A percentile compares a stretch with the other conserved stretches of the same genome.
These are phyloP conservation scores for Manacus vitellinus DNA, from an alignment of 2,113 vertebrate genomes.

Conservation along the genomic window DNA sequence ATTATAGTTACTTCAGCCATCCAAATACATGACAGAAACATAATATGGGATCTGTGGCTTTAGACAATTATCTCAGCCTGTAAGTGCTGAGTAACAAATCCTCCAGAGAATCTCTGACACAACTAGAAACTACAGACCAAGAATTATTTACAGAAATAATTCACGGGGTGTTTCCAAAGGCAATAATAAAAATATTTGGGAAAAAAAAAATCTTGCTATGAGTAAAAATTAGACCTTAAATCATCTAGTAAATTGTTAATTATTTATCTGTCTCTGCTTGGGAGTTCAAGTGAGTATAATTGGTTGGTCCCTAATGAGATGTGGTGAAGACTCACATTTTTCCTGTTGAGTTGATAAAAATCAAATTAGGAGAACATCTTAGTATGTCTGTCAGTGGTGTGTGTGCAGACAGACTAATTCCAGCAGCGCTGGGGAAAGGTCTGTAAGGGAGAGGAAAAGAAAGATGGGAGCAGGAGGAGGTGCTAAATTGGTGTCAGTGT, in stretches of 20 bases:
- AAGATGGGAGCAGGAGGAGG: neutral
- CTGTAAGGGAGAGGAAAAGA: neutral
- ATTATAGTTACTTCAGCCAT: neutral
- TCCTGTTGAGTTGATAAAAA: neutral
- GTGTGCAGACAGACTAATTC: neutral
- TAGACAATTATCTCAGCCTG: neutral
- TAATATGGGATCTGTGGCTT: neutral
- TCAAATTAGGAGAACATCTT: neutral
- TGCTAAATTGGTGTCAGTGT: neutral
- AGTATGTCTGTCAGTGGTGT: neutral
- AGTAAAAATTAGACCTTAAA: neutral
- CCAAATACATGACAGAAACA: neutral
- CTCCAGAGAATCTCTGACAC: neutral
- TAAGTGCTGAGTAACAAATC: neutral
- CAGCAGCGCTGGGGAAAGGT: neutral
- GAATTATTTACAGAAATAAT: neutral
- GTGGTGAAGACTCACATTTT: neutral
- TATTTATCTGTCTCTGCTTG: neutral
- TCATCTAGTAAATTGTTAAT: neutral
- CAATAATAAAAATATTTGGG: neutral
- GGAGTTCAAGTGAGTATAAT: constrained; percentile 9
- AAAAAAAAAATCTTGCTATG: neutral
- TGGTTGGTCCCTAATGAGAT: constrained; percentile 1
- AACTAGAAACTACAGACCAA: neutral
- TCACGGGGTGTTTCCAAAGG: neutral